Base-by-base conservation (phyloP, 2,888 invertebrate species). In the Merodon equestris region DNA sequence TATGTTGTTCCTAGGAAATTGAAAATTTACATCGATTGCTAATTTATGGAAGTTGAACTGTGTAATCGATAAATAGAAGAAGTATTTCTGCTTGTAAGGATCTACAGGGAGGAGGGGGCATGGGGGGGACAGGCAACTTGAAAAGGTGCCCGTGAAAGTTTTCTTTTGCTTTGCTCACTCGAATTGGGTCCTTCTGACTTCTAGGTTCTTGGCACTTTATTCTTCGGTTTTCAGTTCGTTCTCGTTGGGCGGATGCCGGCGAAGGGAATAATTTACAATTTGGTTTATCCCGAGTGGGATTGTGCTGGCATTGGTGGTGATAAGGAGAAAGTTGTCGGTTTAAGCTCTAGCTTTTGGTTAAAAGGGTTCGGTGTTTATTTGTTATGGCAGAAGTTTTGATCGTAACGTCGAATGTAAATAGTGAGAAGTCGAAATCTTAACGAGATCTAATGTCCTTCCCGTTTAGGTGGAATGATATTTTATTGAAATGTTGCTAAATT, bases 21-120 rank as follows among this genome's bases (percentile, higher is more conserved):
- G 74, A 74, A 79, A 79, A 79, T 79, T 79, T 79, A 79, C 79
- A 79, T 79, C 74, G 79, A 79, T 79, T 79, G 79, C 64, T 74
- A 79, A 79, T 79, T 79, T 79, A 79, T 79, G 64, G 79, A 70
- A 74, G 74, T 56, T 74, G 60, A 79, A 79, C 68, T 79, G 60
- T 74, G 74, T 74, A 74, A 79, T 79, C 79, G 79, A 79, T 79
- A 79, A 73, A 79, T 79, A 79, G 74, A 74, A 64, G 68, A 64
- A 27, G 27, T 27, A 70, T 79, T 74, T 64, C 68, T 53, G 38
- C 63, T 64, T 15, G 36, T 18, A 60, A 34, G 40, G 27, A 47
- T 42, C n/a, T 50, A 50, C 15, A 17, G 9, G 18, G 17, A 17
- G 12, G 7, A 17, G 1, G n/a, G 27, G 19, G 5, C 9, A 40